A percentile compares a stretch with the other conserved stretches of the same genome.
phyloP scores from a whole-genome alignment of 2,888 invertebrate species.

The Cremastinae sp. region DNA sequence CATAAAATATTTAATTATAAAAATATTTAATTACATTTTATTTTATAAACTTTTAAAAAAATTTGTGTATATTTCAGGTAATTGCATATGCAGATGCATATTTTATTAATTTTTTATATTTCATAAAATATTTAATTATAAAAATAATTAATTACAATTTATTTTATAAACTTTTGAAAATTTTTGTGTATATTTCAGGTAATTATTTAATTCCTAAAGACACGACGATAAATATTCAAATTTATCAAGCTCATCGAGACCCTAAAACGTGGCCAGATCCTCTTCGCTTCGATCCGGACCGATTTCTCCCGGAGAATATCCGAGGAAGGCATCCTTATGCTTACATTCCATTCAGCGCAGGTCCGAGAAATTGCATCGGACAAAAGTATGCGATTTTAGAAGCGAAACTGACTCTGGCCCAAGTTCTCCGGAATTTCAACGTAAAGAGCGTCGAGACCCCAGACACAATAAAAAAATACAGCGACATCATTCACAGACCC shows the following conservation, averaged over 20 bases:
- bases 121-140: neutral
- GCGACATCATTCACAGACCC: constrained; percentile 67
- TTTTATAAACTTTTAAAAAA: too few species aligned
- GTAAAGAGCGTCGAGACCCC: constrained; percentile 66
- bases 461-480: constrained; percentile 62
- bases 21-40: too few species aligned
- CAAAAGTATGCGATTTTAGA: constrained; percentile 70
- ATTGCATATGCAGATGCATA: constrained; percentile 65
- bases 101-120: neutral
- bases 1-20: too few species aligned
- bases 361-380: constrained; percentile 76
- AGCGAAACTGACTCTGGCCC: constrained; percentile 66
- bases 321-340: constrained; percentile 71
- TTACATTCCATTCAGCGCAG: constrained; percentile 75
- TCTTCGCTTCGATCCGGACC: constrained; percentile 79
- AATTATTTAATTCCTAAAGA: constrained; percentile 79
- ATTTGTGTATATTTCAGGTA: too few species aligned
- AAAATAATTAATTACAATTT: neutral
- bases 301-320: constrained; percentile 79
- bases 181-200: constrained; percentile 68
- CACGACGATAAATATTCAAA: constrained; percentile 75
- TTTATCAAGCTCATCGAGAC: constrained; percentile 81
- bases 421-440: constrained; percentile 69
- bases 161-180: too few species aligned
- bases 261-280: constrained; percentile 81